Base-by-base conservation (phyloP, 2,113 vertebrate genomes). In the Myotis lucifugus region DNA sequence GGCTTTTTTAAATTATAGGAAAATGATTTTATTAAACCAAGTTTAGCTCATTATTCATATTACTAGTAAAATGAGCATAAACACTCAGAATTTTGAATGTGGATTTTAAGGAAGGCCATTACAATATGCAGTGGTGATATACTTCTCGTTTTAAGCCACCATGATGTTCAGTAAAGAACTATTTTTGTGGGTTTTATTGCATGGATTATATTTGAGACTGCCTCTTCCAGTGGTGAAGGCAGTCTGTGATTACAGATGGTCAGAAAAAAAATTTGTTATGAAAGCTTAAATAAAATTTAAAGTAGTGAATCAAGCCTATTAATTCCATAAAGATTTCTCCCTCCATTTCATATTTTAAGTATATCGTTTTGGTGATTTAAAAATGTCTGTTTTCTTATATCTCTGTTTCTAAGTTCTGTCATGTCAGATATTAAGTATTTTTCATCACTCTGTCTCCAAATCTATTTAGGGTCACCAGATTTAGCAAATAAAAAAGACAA, bases 241-340 rank as follows among this genome's bases (percentile, higher is more conserved):
- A 69, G n/a, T 11, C 32, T 69, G 12, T 9, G 5, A 73, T 74
- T 87, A 25, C 19, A 48, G 4, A 37, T 50, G 25, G 29, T 66
- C 70, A 95, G 48, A 95, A 93, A 74, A 92, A 74, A 46, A 88
- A 34, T 19, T 74, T 83, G 19, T 91, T 85, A 85, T 88, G 37
- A 48, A 91, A 84, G 10, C 27, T 64, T 81, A 64, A 85, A 34
- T 50, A 64, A 72, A 69, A n/a, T 91, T 79, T 85, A 50, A 48
- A 11, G 34, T 69, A 54, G 15, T 32, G 23, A 69, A 40, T 79
- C 10, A 85, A 50, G 6, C 8, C 2, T 50, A 42, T 77, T 72
- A 66, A 64, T 94, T 84, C 7, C 37, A 9, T 64, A 84, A 84
- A 64, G 52, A n/a, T 42, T 14, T 72, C 1, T 56, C 12, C 1